A percentile compares a stretch with the other conserved stretches of the same genome.
Conservation (phyloP, 2,797 vertebrate genomes). For the Poliocrania exsul region DNA sequence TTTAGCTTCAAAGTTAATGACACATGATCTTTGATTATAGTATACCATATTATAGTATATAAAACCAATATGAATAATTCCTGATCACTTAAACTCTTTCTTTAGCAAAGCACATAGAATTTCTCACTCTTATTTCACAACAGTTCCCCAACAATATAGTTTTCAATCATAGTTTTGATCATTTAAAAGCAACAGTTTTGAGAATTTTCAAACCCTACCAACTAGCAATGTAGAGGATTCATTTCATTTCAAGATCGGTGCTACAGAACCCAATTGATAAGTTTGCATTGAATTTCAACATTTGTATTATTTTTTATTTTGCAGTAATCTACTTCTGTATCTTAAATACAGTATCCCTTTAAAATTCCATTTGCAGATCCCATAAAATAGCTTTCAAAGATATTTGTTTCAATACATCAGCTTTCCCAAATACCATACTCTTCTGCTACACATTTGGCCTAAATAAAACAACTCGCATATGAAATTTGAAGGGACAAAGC, state of each 20-base stretch:
- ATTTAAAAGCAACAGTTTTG: neutral
- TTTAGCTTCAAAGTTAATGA: neutral
- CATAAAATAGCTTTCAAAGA: neutral
- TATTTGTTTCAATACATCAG: neutral
- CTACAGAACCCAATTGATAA: neutral
- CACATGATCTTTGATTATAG: neutral
- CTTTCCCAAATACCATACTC: neutral
- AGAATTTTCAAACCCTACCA: neutral
- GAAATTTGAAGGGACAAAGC: neutral
- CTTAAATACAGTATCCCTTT: neutral
- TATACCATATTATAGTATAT: neutral
- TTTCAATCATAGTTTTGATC: neutral
- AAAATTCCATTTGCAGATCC: neutral
- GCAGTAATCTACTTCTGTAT: neutral
- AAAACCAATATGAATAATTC: neutral
- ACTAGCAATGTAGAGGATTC: neutral
- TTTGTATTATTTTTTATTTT: neutral
- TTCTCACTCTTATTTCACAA: neutral
- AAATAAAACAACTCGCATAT: neutral
- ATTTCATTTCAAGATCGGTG: neutral
- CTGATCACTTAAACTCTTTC: neutral
- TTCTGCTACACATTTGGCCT: neutral
- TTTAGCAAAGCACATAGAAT: neutral
- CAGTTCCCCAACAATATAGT: neutral
- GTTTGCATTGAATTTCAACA: neutral